Percentiles rank a stretch among this genome's conserved stretches.
Conservation (phyloP, 2,888 invertebrate genomes). For the Macaria notata region DNA sequence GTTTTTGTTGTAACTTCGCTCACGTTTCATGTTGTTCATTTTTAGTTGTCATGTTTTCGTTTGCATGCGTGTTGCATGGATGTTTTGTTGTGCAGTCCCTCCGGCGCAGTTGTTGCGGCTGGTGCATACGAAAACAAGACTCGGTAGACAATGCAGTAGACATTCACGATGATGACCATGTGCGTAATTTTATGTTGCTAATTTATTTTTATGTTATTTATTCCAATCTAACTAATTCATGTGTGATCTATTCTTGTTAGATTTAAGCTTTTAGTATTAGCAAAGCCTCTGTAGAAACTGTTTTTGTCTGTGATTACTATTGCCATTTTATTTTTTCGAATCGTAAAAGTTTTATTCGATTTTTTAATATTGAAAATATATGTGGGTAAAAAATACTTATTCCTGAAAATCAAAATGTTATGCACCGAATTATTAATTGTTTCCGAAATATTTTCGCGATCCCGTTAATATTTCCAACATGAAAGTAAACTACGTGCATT, state of each 20-base stretch:
- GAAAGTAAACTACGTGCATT: constrained; percentile 5
- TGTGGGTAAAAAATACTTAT: no score
- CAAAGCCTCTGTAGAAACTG: no score
- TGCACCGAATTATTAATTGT: constrained; percentile 8
- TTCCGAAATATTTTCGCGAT: constrained; percentile 1
- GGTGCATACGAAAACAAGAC: constrained; percentile 61
- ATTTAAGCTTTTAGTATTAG: no score
- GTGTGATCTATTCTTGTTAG: no score
- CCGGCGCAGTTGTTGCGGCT: constrained; percentile 70
- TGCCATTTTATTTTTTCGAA: no score
- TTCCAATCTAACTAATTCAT: no score
- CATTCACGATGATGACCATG: constrained; percentile 53
- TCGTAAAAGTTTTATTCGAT: no score
- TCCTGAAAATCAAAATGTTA: no score
- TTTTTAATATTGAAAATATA: no score
- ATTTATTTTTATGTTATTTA: neutral
- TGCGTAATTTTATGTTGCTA: constrained; percentile 59
- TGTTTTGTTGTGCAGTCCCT: constrained; percentile 72
- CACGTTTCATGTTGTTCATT: constrained; percentile 27
- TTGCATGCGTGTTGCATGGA: constrained; percentile 72
- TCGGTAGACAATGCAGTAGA: constrained; percentile 61
- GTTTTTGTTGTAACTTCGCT: constrained; percentile 8
- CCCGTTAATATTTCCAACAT: constrained; percentile 8
- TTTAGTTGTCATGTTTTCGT: constrained; percentile 46
- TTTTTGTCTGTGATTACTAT: no score